Evolutionary conservation across 92 coral and sea anemone species (phyloP).

Genomic region (Phenganax marumi): DNA sequence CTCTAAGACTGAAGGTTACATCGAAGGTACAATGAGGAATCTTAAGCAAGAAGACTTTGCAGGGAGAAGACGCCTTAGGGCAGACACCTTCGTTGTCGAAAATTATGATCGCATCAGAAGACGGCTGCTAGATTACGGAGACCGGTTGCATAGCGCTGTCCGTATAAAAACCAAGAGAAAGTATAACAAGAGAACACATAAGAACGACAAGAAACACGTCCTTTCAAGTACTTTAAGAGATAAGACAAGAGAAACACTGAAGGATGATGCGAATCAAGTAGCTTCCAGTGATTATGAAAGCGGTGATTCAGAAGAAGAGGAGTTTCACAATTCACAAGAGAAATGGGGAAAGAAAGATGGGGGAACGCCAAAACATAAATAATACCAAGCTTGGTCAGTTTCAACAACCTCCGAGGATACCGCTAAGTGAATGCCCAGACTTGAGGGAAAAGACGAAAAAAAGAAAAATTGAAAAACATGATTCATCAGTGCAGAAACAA

Average conservation of each 20-base stretch:
- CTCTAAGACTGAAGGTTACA: conserved; percentile 54
- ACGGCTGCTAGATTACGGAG: conserved; percentile 49
- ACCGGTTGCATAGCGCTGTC: conserved; percentile 16
- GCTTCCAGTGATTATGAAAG: too few relatives aligned
- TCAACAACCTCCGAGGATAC: conserved; percentile 7
- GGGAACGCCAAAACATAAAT: conserved; percentile 3
- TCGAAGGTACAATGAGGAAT: conserved; percentile 47
- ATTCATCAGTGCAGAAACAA: not conserved
- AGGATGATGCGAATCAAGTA: too few relatives aligned
- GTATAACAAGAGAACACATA: conserved; percentile 12
- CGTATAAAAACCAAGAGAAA: not conserved
- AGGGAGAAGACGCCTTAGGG: conserved; percentile 52
- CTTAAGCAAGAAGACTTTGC: conserved; percentile 44
- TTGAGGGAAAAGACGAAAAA: not conserved
- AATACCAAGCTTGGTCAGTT: not conserved
- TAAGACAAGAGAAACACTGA: too few relatives aligned
- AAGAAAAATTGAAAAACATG: not conserved
- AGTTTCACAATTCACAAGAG: conserved; percentile 17
- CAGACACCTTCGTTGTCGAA: conserved; percentile 48
- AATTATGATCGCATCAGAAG: conserved; percentile 34
- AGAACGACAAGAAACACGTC: not conserved
- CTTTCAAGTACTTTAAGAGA: not conserved
- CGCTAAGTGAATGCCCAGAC: conserved; percentile 12
- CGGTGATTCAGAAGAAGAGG: conserved; percentile 12
- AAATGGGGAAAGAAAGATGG: conserved; percentile 18